These are phyloP conservation scores for Acrocephalus arundinaceus DNA, from an alignment of 2,113 vertebrate species.

Conservation along the genomic window DNA sequence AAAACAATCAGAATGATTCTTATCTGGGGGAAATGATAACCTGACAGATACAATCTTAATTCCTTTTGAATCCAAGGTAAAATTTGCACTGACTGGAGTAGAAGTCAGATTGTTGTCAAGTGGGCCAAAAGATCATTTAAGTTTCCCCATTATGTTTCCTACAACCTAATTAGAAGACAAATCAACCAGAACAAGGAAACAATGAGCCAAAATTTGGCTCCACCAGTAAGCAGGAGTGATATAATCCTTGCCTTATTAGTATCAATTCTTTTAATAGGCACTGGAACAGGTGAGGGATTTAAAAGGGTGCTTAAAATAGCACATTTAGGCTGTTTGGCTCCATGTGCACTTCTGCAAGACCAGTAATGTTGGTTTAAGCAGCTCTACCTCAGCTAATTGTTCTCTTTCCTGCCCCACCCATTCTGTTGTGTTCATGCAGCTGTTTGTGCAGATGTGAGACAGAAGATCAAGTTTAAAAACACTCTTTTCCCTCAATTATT, in stretches of 20 bases:
- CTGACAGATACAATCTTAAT: background rate
- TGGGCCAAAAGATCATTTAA: background rate
- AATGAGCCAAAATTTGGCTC: constrained; percentile 7
- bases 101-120: background rate
- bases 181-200: constrained; percentile 6
- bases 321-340: background rate
- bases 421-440: constrained; percentile 29
- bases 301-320: constrained; percentile 39
- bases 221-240: background rate
- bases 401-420: constrained; percentile 52
- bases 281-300: constrained; percentile 48
- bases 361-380: constrained; percentile 6
- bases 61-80: background rate
- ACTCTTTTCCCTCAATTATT: constrained; percentile 13
- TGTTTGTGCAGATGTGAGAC: constrained; percentile 41
- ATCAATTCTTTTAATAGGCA: constrained; percentile 44
- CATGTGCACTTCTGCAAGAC: background rate
- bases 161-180: background rate
- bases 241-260: constrained; percentile 22
- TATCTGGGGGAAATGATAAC: background rate
- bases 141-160: background rate
- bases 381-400: constrained; percentile 52
- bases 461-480: constrained; percentile 17
- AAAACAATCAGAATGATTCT: background rate
- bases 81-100: background rate